These are phyloP conservation scores for Carlito syrichta DNA, from an alignment of 2,113 vertebrate genomes.

Conservation along the genomic window DNA sequence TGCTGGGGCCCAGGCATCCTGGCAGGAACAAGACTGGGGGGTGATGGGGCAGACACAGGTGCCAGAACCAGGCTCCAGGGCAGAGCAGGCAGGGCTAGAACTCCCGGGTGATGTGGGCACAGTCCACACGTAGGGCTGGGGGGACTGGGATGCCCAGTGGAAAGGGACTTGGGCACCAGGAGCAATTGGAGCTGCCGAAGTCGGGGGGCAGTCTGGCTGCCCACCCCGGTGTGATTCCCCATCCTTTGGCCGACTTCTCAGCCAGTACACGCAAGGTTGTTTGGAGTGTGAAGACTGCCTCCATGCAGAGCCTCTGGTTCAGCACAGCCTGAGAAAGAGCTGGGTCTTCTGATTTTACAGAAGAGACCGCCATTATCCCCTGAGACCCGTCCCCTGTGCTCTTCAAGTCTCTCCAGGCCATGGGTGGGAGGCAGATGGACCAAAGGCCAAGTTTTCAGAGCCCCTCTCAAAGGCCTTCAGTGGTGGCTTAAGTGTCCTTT, in stretches of 20 bases:
- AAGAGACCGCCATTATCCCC: neutral
- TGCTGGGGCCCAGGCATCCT: rapidly evolving
- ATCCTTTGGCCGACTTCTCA: neutral
- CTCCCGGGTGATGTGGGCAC: too few species aligned
- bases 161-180: neutral
- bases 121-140: neutral
- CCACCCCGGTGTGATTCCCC: neutral
- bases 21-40: neutral
- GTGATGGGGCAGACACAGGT: rapidly evolving
- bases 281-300: neutral
- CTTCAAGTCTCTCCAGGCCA: neutral
- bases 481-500: neutral
- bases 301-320: neutral
- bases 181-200: neutral
- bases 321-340: neutral
- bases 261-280: too few species aligned
- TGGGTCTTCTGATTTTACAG: neutral
- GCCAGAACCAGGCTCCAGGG: neutral
- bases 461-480: neutral
- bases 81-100: neutral
- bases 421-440: neutral
- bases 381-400: neutral
- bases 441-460: neutral
- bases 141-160: too few species aligned
- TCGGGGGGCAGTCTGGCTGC: neutral